Evolutionary conservation across 1,140 invertebrate species (phyloP), one percentile per base, ranked within the genome.

Genomic region (Triops longicaudatus): DNA sequence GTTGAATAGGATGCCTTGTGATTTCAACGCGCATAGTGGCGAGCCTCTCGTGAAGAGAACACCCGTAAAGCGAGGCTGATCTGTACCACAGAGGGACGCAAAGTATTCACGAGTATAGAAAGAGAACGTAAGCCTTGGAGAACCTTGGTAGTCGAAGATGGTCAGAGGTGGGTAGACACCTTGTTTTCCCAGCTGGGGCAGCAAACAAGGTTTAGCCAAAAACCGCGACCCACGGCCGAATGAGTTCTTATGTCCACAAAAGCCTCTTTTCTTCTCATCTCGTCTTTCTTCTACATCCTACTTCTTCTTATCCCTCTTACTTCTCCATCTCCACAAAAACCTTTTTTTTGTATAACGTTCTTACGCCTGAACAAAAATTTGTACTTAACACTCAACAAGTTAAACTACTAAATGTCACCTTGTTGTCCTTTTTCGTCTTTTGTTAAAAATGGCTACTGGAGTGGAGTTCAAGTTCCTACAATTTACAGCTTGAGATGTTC

Each of bases 221-320:
- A 63, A 63, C 50, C 50, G 50, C 50, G n/a, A 63, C 50, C n/a
- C 50, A 63, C 17, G 50, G 50, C 50, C 50, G n/a, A 37, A 37
- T 37, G 31, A n/a, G 31, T 63, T 63, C 17, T 63, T 63, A 63
- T n/a, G 14, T 12, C 44, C 44, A 63, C 44, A 63, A 63, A 63
- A 63, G 44, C 50, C 50, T 63, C 50, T 63, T 63, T 63, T 22
- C 50, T 63, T 63, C 14, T 17, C 50, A 17, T 63, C 50, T 22
- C 22, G 50, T 5, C 17, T 22, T 22, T 0, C 50, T 63, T 63
- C 50, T 22, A 22, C 50, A n/a, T n/a, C 31, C 31, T 37, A 37
- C 31, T 4, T 37, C 31, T 37, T 7, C 31, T 37, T 37, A 37
- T 37, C 31, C 31, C 31, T n/a, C n/a, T n/a, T n/a, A n/a, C 31